These are phyloP conservation scores for Magallana angulata DNA, from an alignment of 1,140 invertebrate genomes.

Conservation along the genomic window DNA sequence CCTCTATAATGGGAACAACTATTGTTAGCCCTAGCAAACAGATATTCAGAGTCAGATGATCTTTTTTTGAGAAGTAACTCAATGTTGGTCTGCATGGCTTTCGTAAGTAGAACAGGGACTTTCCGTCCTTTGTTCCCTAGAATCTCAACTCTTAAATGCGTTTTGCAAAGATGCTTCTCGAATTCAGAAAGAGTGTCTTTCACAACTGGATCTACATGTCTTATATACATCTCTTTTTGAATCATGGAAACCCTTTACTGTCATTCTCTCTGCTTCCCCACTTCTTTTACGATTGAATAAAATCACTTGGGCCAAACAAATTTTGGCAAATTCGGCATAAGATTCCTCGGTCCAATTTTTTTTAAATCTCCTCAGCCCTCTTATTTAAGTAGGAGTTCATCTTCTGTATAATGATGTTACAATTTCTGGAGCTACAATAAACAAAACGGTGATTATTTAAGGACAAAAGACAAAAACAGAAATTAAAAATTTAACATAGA, in stretches of 20 bases:
- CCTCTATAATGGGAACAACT: neutral
- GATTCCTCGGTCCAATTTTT: neutral
- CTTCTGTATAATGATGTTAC: neutral
- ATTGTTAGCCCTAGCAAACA: constrained; percentile 8
- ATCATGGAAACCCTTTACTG: constrained; percentile 1
- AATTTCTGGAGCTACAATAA: no score
- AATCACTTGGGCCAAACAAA: constrained; percentile 25
- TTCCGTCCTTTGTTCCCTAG: neutral
- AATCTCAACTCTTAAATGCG: constrained; percentile 25
- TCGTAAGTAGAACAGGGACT: constrained; percentile 9
- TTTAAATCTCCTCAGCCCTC: neutral
- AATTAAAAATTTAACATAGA: no score
- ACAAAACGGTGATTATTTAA: no score
- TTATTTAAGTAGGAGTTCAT: constrained; percentile 17
- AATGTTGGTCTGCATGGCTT: neutral
- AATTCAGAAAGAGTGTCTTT: constrained; percentile 7
- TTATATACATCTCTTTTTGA: neutral
- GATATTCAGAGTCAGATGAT: constrained; percentile 16
- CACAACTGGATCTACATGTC: constrained; percentile 16
- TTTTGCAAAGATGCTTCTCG: constrained; percentile 10
- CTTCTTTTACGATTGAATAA: constrained; percentile 37
- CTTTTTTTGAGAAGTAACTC: neutral
- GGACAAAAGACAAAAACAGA: no score
- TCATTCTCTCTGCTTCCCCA: constrained; percentile 34
- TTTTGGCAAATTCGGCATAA: neutral